phyloP scores from a whole-genome alignment of 2,113 vertebrate genomes.

The Sander lucioperca region DNA sequence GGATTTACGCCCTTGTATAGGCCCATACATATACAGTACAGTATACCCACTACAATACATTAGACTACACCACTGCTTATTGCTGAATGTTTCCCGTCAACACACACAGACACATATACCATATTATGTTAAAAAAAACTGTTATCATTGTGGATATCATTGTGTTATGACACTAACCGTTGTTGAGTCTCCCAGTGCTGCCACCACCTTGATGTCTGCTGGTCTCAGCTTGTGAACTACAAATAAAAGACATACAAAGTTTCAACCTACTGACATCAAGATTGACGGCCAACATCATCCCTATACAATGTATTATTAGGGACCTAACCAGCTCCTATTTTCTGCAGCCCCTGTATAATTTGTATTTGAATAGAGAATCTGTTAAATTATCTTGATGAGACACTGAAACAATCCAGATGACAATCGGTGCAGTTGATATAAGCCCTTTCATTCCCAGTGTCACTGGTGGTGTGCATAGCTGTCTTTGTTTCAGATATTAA shows the following conservation, averaged over 20 bases:
- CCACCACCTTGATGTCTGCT: slow-evolving; percentile 89
- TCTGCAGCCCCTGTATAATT: background rate
- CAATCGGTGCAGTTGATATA: background rate
- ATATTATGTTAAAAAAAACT: background rate
- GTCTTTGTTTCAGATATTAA: background rate
- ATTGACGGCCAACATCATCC: background rate
- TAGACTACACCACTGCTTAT: too few species aligned
- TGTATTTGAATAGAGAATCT: background rate
- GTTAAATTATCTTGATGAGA: background rate
- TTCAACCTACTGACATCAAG: background rate
- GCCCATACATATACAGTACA: too few species aligned
- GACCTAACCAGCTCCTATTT: background rate
- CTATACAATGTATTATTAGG: background rate
- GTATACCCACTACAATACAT: too few species aligned
- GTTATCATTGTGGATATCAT: too few species aligned
- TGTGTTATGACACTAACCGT: slow-evolving; percentile 84
- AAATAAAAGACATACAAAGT: slow-evolving; percentile 13
- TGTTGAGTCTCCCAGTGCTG: slow-evolving; percentile 90
- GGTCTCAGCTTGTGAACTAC: slow-evolving; percentile 89
- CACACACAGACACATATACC: background rate
- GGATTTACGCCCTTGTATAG: too few species aligned
- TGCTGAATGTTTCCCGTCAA: background rate
- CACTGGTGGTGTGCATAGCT: background rate
- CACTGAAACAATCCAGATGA: background rate
- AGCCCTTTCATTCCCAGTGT: background rate